Evolutionary conservation across 1,140 invertebrate genomes (phyloP), one percentile per base, ranked within the genome.

Genomic region (Drosophila nigromelanica): DNA sequence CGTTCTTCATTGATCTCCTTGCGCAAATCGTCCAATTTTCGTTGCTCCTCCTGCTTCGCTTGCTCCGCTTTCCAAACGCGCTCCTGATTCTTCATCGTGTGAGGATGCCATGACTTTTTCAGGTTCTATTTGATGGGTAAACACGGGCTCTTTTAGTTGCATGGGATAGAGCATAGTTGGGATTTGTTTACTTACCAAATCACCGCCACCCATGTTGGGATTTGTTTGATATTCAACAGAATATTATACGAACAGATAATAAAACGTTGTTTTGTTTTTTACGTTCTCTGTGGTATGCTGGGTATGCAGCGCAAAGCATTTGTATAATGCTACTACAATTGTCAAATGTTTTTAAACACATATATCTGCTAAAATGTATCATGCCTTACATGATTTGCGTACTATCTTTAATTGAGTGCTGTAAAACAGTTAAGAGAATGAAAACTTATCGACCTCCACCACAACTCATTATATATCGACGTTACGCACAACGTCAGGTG

Each of bases 31-130:
- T 94, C 92, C 69, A 96, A 94, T 56, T 94, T 94, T 54, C 93
- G 94, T 64, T 95, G 94, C 83, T 96, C 95, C 74, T 94, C 93
- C 40, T 94, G 93, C 51, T 95, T 94, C 14, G 95, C 94, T 89
- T 96, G 95, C 71, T 96, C 95, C 1, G 95, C 95, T 87, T 96
- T 96, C 95, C 95, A 96, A 6, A 96, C 95, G 54, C 94, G 93
- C 79, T 96, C 95, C 85, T 96, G 95, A 80, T 96, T 96, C 89
- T 95, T 95, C 92, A 96, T 93, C 0, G 95, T 96, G 52, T 94
- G 95, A 14, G 95, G 95, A 92, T 96, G 95, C 96, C 95, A 96
- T 92, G 95, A 96, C 90, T 96, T 96, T 69, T 96, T 96, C 1
- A 95, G 93, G 92, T 96, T 96, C 95, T 95, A 51, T 5, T 18